Conservation (phyloP, 2,888 invertebrate species). For the Alsophila aescularia region DNA sequence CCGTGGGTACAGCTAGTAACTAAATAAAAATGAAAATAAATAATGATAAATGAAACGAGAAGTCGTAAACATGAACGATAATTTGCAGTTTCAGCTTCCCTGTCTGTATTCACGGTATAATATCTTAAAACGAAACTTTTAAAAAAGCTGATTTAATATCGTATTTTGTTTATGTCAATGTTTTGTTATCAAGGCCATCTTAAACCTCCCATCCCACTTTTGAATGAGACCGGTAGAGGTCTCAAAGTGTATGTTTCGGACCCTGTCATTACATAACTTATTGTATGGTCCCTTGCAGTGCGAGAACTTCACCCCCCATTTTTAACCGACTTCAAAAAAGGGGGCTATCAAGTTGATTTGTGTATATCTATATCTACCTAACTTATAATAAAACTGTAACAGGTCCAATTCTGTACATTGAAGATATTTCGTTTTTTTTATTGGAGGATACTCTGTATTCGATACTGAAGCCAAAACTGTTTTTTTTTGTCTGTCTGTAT, state of each 20-base stretch:
- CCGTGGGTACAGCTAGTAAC: no score
- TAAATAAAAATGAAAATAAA: no score
- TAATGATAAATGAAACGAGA: no score
- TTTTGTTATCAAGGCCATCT: slow-evolving; percentile 2
- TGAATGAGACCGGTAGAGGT: slow-evolving; percentile 8
- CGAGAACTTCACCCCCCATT: neutral
- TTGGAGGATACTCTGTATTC: no score
- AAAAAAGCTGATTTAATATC: slow-evolving; percentile 1
- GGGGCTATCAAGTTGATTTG: no score
- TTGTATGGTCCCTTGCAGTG: neutral
- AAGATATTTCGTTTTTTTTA: no score
- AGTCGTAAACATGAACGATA: slow-evolving; percentile 13
- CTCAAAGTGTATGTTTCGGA: neutral
- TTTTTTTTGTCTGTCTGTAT: no score
- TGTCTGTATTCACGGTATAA: slow-evolving; percentile 20
- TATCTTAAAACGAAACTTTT: slow-evolving; percentile 8
- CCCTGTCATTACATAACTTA: neutral
- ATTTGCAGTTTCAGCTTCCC: slow-evolving; percentile 26
- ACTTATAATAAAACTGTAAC: no score
- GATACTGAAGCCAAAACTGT: no score
- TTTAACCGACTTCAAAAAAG: no score
- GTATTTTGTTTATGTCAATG: neutral
- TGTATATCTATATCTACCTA: no score
- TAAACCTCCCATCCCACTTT: slow-evolving; percentile 11
- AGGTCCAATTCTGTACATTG: no score